These are phyloP conservation scores for Camptogramma bilineatum DNA, from an alignment of 2,888 invertebrate species.

Conservation along the genomic window DNA sequence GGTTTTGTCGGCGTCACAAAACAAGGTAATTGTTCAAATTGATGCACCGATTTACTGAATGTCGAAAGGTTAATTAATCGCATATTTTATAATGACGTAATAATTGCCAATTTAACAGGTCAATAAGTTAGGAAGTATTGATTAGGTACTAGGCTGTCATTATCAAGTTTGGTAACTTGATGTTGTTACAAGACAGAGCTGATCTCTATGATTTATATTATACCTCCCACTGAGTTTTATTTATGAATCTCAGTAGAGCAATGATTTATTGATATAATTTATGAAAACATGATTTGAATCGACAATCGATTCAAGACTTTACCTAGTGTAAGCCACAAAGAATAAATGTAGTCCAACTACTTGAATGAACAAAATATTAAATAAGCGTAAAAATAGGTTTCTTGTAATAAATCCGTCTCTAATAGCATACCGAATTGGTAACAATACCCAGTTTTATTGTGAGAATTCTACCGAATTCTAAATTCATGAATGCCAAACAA, in stretches of 20 bases:
- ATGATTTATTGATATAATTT: too few relatives aligned
- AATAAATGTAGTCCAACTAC: background rate
- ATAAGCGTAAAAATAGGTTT: slow-evolving; percentile 39
- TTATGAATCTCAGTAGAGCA: background rate
- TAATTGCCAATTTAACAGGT: slow-evolving; percentile 12
- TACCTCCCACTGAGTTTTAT: background rate
- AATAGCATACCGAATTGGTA: slow-evolving; percentile 35
- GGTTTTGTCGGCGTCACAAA: slow-evolving; percentile 14
- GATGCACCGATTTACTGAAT: slow-evolving; percentile 9
- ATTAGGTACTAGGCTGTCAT: background rate
- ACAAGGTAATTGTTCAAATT: slow-evolving; percentile 25
- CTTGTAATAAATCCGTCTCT: slow-evolving; percentile 29
- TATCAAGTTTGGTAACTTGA: background rate
- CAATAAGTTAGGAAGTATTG: slow-evolving; percentile 9
- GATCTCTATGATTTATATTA: too few relatives aligned
- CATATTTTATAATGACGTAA: slow-evolving; percentile 17
- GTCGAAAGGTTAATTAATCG: slow-evolving; percentile 30
- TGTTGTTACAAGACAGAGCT: background rate
- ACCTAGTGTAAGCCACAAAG: too few relatives aligned
- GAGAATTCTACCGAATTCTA: slow-evolving; percentile 25
- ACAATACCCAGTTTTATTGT: slow-evolving; percentile 32
- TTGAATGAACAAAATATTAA: slow-evolving; percentile 19
- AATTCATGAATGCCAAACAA: background rate
- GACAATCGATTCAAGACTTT: too few relatives aligned
- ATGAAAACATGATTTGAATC: too few relatives aligned